Base-by-base conservation (phyloP, 1,140 invertebrate species). In the Melanaphis sacchari region DNA sequence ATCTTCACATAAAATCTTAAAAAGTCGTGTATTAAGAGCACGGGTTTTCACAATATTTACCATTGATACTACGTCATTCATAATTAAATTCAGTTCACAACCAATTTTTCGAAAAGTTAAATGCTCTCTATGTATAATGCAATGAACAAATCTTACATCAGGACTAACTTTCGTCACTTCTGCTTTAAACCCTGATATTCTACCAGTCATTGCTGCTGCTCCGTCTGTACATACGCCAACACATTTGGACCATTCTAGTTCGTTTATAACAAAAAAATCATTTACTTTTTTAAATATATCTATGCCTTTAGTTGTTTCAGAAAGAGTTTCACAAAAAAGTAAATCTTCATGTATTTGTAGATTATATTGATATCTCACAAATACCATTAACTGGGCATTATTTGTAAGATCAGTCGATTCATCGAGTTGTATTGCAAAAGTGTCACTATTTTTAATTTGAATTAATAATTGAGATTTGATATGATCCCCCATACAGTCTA, bases 351-450 rank as follows among this genome's bases (percentile, higher is more conserved):
- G n/a, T 59, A 90, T 59, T 90, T 90, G 1, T 90, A 36, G 43
- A 49, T 90, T 59, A 59, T 90, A 90, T 59, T 52, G 46, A 59
- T 90, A 89, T 52, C 87, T 46, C 41, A 43, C 87, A 52, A 49
- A 89, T 46, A 52, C 26, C 87, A 89, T 46, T 49, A 89, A 52
- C n/a, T 46, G 41, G 43, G 87, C 87, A 46, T 89, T 89, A 89
- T 89, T 52, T 49, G 88, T 90, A 90, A 90, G 46, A 90, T 90
- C 43, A 21, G 88, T 90, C n/a, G 31, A 52, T 59, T 54, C 88
- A 90, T 90, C 88, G 41, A 59, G 46, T 90, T 90, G 88, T 59
- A 90, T 49, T 52, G 88, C 88, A 90, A 90, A 90, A 90, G 43
- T 52, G 31, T 49, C 31, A 52, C 46, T 52, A 43, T n/a, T 59